Evolutionary conservation across 2,888 invertebrate species (phyloP).

Genomic region (Eretmocerus hayati): DNA sequence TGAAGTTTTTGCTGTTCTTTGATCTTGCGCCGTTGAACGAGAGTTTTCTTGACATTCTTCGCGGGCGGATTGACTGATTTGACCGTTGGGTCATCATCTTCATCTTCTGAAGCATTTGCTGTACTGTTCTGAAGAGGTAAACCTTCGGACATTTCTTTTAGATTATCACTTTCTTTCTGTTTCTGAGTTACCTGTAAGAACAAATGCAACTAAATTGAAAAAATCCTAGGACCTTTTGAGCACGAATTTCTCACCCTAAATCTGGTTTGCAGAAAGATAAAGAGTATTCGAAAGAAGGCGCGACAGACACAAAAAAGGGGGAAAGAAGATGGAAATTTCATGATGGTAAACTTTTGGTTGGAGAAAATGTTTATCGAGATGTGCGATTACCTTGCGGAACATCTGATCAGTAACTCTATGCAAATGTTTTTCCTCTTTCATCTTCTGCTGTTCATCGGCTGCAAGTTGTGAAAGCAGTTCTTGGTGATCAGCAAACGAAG

Average conservation of each 20-base stretch:
- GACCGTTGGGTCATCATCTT: conserved; percentile 52
- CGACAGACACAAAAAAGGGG: too few relatives aligned
- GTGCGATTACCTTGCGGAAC: conserved; percentile 41
- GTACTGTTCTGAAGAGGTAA: conserved; percentile 51
- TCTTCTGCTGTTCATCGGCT: conserved; percentile 64
- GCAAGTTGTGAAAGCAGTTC: conserved; percentile 63
- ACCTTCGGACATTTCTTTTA: conserved; percentile 68
- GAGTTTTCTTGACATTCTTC: conserved; percentile 67
- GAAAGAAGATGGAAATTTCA: too few relatives aligned
- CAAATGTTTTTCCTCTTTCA: conserved; percentile 68
- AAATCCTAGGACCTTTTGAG: too few relatives aligned
- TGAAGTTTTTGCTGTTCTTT: conserved; percentile 49
- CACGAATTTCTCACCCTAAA: too few relatives aligned
- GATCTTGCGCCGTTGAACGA: conserved; percentile 64
- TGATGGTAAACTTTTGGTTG: too few relatives aligned
- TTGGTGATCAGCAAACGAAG: conserved; percentile 76
- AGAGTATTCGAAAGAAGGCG: conserved; percentile 1
- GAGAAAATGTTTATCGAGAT: neutral
- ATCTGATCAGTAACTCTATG: conserved; percentile 64
- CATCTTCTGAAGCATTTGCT: conserved; percentile 43
- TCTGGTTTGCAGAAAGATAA: too few relatives aligned
- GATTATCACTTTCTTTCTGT: conserved; percentile 50
- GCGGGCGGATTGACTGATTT: conserved; percentile 65
- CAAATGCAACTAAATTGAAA: too few relatives aligned
- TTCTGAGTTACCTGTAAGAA: conserved; percentile 47